phyloP scores from a whole-genome alignment of 2,888 invertebrate species.

The Syrista parreyssii region DNA sequence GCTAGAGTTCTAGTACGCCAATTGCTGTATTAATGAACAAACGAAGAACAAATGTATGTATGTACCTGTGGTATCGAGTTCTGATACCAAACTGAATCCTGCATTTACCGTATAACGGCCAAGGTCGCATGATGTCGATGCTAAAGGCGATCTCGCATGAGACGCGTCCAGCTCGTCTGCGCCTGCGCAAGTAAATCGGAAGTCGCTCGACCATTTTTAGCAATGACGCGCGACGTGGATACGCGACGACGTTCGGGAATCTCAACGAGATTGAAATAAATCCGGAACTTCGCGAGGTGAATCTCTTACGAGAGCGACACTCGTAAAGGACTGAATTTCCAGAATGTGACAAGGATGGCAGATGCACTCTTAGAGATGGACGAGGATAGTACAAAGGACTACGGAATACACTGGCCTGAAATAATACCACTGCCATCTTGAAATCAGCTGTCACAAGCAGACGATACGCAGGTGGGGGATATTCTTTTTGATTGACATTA shows the following conservation, averaged over 20 bases:
- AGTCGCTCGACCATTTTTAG: constrained; percentile 25
- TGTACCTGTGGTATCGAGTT: not conserved
- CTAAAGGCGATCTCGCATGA: not conserved
- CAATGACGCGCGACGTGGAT: constrained; percentile 42
- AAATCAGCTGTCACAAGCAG: constrained; percentile 56
- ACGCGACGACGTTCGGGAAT: constrained; percentile 30
- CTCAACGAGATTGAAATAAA: constrained; percentile 26
- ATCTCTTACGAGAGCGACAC: not conserved
- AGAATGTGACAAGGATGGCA: not conserved
- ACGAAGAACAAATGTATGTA: not conserved
- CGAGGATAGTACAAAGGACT: not conserved
- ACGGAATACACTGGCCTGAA: constrained; percentile 26
- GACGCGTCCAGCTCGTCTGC: not conserved
- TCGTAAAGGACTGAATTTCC: not conserved
- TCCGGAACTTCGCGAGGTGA: not conserved
- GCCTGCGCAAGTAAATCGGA: constrained; percentile 15
- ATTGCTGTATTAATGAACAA: not conserved
- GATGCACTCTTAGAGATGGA: constrained; percentile 5
- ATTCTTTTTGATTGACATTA: constrained; percentile 12
- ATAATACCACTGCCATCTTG: constrained; percentile 34
- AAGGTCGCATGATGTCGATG: not conserved
- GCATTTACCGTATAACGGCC: not conserved
- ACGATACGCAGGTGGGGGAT: constrained; percentile 48
- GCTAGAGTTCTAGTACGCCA: not conserved
- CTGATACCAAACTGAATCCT: not conserved